A percentile compares a stretch with the other conserved stretches of the same genome.
Conservation (phyloP, 2,888 invertebrate species). For the Callyntrura sp. region DNA sequence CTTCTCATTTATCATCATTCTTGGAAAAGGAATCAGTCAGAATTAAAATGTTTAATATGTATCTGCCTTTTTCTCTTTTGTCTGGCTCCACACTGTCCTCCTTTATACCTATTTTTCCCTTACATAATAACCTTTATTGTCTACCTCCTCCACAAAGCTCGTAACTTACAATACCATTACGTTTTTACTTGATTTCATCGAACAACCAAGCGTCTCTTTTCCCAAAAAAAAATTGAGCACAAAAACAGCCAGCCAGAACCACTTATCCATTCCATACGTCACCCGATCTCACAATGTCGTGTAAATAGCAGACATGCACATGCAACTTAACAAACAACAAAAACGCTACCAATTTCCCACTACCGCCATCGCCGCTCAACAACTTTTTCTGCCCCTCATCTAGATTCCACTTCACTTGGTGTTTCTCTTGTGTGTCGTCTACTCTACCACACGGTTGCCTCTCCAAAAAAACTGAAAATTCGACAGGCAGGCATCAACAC, state of each 20-base stretch:
- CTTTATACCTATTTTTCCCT: slow-evolving; percentile 33
- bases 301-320: slow-evolving; percentile 47
- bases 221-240: slow-evolving; percentile 48
- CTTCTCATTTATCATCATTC: slow-evolving; percentile 61
- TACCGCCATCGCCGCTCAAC: slow-evolving; percentile 1
- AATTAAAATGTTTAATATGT: slow-evolving; percentile 49
- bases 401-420: slow-evolving; percentile 15
- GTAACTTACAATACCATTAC: slow-evolving; percentile 40
- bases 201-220: slow-evolving; percentile 51
- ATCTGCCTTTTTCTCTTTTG: not conserved
- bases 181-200: slow-evolving; percentile 32
- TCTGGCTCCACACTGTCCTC: slow-evolving; percentile 63
- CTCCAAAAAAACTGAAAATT: slow-evolving; percentile 55
- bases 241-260: slow-evolving; percentile 61
- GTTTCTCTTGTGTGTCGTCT: not conserved
- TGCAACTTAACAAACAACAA: slow-evolving; percentile 53
- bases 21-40: slow-evolving; percentile 63
- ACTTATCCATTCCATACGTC: slow-evolving; percentile 75
- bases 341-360: slow-evolving; percentile 35
- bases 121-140: not conserved
- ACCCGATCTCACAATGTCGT: slow-evolving; percentile 65
- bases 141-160: slow-evolving; percentile 30
- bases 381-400: slow-evolving; percentile 36
- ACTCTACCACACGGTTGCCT: not conserved
- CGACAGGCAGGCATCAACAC: slow-evolving; percentile 50